These are phyloP conservation scores for Danaus melanippus DNA, from an alignment of 1,140 invertebrate genomes.

Conservation along the genomic window DNA sequence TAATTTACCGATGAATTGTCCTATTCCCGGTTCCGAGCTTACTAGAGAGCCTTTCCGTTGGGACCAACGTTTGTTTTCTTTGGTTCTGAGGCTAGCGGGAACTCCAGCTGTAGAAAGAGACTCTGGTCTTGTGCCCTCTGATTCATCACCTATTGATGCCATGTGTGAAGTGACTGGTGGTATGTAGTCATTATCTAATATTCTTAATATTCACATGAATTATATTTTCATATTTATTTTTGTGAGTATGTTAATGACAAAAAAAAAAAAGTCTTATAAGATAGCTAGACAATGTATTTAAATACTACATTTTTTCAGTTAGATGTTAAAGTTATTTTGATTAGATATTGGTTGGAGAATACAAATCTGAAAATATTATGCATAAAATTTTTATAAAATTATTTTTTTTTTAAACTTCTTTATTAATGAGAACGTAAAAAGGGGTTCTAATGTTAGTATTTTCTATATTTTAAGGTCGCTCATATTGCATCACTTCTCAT, in stretches of 20 bases:
- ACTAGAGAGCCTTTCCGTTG: constrained; percentile 98
- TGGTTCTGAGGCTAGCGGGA: constrained; percentile 93
- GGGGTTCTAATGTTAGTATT: too few species aligned
- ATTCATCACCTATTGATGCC: constrained; percentile 93
- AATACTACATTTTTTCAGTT: too few species aligned
- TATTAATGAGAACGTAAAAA: too few species aligned
- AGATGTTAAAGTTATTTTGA: neutral
- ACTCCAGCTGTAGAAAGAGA: constrained; percentile 79
- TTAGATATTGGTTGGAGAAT: neutral
- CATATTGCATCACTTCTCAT: constrained; percentile 96
- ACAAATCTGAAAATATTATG: too few species aligned
- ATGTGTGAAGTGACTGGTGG: constrained; percentile 99
- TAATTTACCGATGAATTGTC: constrained; percentile 93
- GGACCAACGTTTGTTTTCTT: constrained; percentile 97
- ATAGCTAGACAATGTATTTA: too few species aligned
- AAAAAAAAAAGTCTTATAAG: too few species aligned
- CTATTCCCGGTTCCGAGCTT: constrained; percentile 95
- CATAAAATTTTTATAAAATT: too few species aligned
- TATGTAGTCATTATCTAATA: constrained; percentile 44
- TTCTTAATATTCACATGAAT: too few species aligned
- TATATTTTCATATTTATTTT: neutral
- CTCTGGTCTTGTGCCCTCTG: constrained; percentile 87
- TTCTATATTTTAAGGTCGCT: constrained; percentile 80
- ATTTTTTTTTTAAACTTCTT: too few species aligned
- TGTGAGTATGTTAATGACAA: neutral